phyloP scores from a whole-genome alignment of 2,797 vertebrate genomes.

The Sebastes dallii region DNA sequence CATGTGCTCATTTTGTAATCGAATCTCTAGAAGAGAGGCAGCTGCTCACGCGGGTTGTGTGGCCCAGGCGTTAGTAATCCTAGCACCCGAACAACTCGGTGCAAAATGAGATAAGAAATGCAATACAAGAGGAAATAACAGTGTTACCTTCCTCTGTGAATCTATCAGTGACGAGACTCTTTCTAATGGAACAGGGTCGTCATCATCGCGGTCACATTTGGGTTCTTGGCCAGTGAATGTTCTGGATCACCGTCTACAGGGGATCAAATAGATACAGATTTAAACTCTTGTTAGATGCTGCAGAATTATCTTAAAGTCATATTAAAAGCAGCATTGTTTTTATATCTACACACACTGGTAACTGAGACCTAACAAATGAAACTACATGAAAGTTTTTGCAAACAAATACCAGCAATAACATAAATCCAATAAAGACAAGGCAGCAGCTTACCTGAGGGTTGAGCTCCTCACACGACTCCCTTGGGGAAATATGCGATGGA shows the following conservation, averaged over 20 bases:
- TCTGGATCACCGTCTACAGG: neutral
- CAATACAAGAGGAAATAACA: neutral
- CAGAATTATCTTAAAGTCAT: neutral
- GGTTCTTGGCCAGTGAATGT: too few relatives aligned
- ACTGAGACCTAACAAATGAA: neutral
- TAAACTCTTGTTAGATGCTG: neutral
- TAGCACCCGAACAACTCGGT: neutral
- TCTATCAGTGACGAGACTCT: neutral
- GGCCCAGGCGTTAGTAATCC: neutral
- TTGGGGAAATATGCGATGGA: accelerated
- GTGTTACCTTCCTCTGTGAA: neutral
- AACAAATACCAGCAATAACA: neutral
- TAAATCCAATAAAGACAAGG: neutral
- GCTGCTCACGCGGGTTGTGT: too few relatives aligned
- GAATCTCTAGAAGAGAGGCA: too few relatives aligned
- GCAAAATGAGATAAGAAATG: neutral
- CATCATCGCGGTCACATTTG: neutral
- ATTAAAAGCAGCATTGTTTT: too few relatives aligned
- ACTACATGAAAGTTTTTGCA: neutral
- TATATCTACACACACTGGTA: neutral
- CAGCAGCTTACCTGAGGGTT: neutral
- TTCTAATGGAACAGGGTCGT: neutral
- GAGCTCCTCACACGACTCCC: neutral
- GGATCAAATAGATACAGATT: neutral
- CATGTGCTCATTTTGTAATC: too few relatives aligned